A percentile compares a stretch with the other conserved stretches of the same genome.
Conservation (phyloP, 1,140 invertebrate species). For the Lepidotrigona ventralis region DNA sequence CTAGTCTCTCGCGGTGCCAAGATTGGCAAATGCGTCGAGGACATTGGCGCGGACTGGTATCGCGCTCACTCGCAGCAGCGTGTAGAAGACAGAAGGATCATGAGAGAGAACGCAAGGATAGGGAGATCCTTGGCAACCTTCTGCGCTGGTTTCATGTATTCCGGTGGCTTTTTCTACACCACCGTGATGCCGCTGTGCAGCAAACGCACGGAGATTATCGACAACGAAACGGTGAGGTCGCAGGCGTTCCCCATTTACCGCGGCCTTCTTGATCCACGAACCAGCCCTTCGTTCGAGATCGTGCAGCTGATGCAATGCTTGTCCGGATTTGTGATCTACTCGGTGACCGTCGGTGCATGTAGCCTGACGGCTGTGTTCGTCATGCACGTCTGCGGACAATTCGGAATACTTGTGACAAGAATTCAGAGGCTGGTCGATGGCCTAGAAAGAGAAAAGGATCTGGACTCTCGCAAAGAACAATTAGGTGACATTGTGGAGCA, state of each 20-base stretch:
- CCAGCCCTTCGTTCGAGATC: slow-evolving; percentile 59
- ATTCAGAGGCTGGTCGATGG: slow-evolving; percentile 40
- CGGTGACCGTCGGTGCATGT: slow-evolving; percentile 54
- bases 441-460: not conserved
- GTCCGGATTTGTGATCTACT: slow-evolving; percentile 52
- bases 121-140: slow-evolving; percentile 54
- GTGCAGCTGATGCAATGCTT: slow-evolving; percentile 51
- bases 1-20: slow-evolving; percentile 16
- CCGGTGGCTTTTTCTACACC: slow-evolving; percentile 70
- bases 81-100: slow-evolving; percentile 35
- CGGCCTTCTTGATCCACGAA: slow-evolving; percentile 39
- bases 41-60: slow-evolving; percentile 49
- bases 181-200: slow-evolving; percentile 68
- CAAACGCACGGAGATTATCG: slow-evolving; percentile 50
- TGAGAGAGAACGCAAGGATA: slow-evolving; percentile 47
- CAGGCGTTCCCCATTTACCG: slow-evolving; percentile 55
- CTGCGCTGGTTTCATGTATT: slow-evolving; percentile 68
- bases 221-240: slow-evolving; percentile 58
- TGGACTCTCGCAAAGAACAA: not conserved
- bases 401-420: slow-evolving; percentile 50
- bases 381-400: slow-evolving; percentile 63
- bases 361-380: slow-evolving; percentile 61
- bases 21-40: slow-evolving; percentile 49
- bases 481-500: slow-evolving; percentile 60
- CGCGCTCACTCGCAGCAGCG: not conserved